phyloP scores from a whole-genome alignment of 2,113 vertebrate species.

The Ptyas mucosa region DNA sequence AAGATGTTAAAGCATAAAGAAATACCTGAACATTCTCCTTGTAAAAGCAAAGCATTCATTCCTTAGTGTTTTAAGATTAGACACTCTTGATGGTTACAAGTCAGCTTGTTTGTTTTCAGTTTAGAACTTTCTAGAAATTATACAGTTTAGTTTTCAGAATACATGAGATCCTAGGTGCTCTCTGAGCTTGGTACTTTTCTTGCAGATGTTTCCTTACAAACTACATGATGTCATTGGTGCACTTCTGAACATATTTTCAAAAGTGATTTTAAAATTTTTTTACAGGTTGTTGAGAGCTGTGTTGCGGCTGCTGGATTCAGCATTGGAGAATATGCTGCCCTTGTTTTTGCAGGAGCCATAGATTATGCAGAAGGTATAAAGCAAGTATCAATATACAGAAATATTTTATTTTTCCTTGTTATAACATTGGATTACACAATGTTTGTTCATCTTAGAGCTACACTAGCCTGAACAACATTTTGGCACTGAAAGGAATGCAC shows the following conservation, averaged over 20 bases:
- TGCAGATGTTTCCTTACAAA: background rate
- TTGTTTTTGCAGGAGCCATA: constrained; percentile 91
- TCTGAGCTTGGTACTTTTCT: background rate
- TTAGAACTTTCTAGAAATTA: background rate
- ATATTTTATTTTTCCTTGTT: background rate
- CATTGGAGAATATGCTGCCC: constrained; percentile 90
- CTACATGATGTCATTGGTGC: background rate
- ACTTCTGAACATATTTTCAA: background rate
- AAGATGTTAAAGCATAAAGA: background rate
- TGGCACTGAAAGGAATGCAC: background rate
- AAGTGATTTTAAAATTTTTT: background rate
- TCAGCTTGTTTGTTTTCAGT: background rate
- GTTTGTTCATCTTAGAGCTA: background rate
- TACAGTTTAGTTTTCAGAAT: background rate
- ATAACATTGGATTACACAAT: background rate
- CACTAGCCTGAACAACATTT: background rate
- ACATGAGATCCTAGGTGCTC: background rate
- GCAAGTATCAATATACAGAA: background rate
- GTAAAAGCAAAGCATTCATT: background rate
- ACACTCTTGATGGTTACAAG: no score
- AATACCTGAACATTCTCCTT: background rate
- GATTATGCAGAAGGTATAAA: constrained; percentile 84
- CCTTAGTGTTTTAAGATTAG: background rate
- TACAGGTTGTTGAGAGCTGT: constrained; percentile 85
- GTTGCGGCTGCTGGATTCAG: constrained; percentile 92